These are phyloP conservation scores for Melipona quadrifasciata DNA, from an alignment of 1,140 invertebrate genomes.

Conservation along the genomic window DNA sequence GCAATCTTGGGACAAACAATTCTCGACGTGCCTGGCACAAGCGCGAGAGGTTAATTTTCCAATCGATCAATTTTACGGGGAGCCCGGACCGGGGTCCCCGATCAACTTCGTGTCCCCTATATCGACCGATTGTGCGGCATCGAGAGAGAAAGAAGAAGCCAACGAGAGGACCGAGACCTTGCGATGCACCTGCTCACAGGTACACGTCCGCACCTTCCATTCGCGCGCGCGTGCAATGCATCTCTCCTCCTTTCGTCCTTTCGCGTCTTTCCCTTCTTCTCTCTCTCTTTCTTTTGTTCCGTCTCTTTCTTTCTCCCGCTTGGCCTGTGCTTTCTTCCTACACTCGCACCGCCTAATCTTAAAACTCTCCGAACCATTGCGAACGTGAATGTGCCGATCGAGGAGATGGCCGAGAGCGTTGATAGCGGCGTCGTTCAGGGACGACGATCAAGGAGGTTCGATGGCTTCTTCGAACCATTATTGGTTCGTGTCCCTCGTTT, in stretches of 20 bases:
- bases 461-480: not conserved
- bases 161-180: slow-evolving; percentile 62
- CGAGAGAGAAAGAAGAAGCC: slow-evolving; percentile 37
- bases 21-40: too few species aligned
- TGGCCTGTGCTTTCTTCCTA: not conserved
- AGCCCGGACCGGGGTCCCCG: slow-evolving; percentile 3
- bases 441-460: not conserved
- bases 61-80: not conserved
- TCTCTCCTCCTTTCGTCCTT: slow-evolving; percentile 30
- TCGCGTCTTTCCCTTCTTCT: slow-evolving; percentile 1
- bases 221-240: slow-evolving; percentile 62
- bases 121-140: slow-evolving; percentile 41
- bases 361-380: not conserved
- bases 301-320: not conserved
- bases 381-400: not conserved
- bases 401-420: not conserved
- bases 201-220: slow-evolving; percentile 65
- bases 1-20: too few species aligned
- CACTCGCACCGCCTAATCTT: not conserved
- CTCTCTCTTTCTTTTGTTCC: not conserved
- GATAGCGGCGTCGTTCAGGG: not conserved
- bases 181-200: slow-evolving; percentile 70
- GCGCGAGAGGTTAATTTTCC: too few species aligned
- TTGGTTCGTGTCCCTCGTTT: not conserved
- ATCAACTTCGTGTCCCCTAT: slow-evolving; percentile 47